A percentile compares a stretch with the other conserved stretches of the same genome.
phyloP scores from a whole-genome alignment of 2,888 invertebrate genomes.

The Nomada fucata region DNA sequence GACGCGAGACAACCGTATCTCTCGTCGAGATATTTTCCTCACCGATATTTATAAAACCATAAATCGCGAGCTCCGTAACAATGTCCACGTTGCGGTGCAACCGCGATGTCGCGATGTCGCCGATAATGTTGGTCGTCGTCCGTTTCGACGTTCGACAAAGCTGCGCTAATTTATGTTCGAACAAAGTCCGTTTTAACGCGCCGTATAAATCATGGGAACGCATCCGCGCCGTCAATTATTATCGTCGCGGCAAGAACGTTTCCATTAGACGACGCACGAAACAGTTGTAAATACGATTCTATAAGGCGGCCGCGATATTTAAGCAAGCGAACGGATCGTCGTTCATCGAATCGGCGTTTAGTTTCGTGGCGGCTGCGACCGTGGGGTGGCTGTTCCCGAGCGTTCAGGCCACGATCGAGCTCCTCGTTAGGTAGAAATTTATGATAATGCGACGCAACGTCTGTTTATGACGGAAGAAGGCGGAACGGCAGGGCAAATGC shows the following conservation, averaged over 20 bases:
- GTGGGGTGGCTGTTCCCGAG: not conserved
- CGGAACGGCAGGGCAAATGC: conserved; percentile 37
- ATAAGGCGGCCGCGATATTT: conserved; percentile 5
- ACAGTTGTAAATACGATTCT: conserved; percentile 11
- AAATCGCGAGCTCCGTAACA: too few relatives aligned
- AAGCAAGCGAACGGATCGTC: conserved; percentile 17
- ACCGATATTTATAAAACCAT: too few relatives aligned
- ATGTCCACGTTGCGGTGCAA: too few relatives aligned
- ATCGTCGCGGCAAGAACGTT: conserved; percentile 9
- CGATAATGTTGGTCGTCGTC: not conserved
- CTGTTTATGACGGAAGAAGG: conserved; percentile 57
- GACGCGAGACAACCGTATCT: too few relatives aligned
- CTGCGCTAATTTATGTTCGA: not conserved
- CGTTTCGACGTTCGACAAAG: not conserved
- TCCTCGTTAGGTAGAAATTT: conserved; percentile 74
- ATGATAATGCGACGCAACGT: conserved; percentile 71
- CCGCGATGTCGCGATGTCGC: too few relatives aligned
- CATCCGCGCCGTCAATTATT: conserved; percentile 18
- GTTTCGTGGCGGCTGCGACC: conserved; percentile 26
- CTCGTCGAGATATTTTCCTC: too few relatives aligned
- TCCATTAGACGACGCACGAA: conserved; percentile 1
- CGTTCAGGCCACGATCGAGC: conserved; percentile 45
- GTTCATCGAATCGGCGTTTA: conserved; percentile 30
- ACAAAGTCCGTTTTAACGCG: not conserved
- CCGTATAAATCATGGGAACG: not conserved